These are phyloP conservation scores for Sinocyclocheilus anophthalmus DNA, from an alignment of 2,113 vertebrate species.

Conservation along the genomic window DNA sequence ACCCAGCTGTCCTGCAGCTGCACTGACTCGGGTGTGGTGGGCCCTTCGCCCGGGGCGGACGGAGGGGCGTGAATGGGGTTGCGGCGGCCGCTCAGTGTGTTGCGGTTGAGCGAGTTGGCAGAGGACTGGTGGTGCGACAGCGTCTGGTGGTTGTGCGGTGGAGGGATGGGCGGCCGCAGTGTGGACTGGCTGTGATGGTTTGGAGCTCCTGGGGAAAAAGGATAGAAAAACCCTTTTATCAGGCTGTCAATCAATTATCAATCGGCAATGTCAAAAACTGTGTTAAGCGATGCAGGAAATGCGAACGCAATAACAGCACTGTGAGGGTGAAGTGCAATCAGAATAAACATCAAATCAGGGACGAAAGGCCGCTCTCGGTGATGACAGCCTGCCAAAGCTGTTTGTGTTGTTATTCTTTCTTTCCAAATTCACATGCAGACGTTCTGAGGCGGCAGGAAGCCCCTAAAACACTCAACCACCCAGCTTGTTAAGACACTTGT, in stretches of 20 bases:
- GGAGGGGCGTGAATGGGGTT: constrained; percentile 91
- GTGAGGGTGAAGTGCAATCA: constrained; percentile 47
- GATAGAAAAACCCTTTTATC: constrained; percentile 5
- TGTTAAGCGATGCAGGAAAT: constrained; percentile 24
- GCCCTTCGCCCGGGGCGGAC: constrained; percentile 87
- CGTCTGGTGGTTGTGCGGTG: constrained; percentile 95
- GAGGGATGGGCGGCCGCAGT: constrained; percentile 92
- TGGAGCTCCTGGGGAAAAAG: constrained; percentile 81
- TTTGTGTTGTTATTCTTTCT: constrained; percentile 42
- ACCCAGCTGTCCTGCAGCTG: constrained; percentile 99
- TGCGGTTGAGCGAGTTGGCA: constrained; percentile 97
- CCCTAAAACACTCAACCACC: constrained; percentile 31
- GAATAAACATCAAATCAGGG: constrained; percentile 42
- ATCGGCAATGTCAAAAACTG: constrained; percentile 20
- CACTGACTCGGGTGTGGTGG: constrained; percentile 95
- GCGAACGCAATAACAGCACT: constrained; percentile 7
- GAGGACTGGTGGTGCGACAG: constrained; percentile 93
- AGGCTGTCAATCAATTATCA: constrained; percentile 36
- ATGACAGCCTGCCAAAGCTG: constrained; percentile 41
- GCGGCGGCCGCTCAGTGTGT: constrained; percentile 90
- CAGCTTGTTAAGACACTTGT: constrained; percentile 49
- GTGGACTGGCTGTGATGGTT: constrained; percentile 97
- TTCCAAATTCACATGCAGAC: constrained; percentile 21
- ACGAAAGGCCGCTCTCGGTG: constrained; percentile 24
- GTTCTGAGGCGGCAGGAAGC: constrained; percentile 22